Evolutionary conservation across 2,888 invertebrate species (phyloP).

Genomic region (Uropetala carovei): DNA sequence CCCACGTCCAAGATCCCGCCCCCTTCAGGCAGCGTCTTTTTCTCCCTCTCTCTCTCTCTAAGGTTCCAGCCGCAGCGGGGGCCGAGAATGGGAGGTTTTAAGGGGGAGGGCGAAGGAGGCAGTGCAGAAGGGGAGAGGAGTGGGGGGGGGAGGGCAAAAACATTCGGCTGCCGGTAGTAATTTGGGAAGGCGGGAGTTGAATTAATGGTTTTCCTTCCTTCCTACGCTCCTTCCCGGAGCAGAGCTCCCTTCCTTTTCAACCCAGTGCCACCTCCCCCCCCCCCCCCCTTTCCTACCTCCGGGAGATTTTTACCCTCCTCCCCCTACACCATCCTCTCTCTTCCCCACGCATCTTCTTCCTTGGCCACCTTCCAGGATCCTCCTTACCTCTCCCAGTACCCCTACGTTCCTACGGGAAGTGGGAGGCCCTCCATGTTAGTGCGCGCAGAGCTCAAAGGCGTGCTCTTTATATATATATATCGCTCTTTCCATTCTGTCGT

Average conservation of each 20-base stretch:
- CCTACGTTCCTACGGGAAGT: background rate
- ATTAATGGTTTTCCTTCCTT: conserved; percentile 63
- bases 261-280: background rate
- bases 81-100: no score
- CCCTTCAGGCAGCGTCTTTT: no score
- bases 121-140: no score
- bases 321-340: background rate
- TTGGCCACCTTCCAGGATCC: conserved; percentile 51
- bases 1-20: no score
- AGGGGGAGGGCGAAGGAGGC: no score
- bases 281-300: background rate
- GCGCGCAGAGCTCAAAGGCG: background rate
- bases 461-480: background rate
- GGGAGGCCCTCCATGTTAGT: background rate
- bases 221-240: conserved; percentile 31
- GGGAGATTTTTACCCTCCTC: background rate
- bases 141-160: background rate
- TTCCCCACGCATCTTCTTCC: background rate
- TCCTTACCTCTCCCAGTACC: background rate
- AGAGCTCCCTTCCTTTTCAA: background rate
- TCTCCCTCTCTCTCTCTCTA: no score
- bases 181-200: conserved; percentile 63
- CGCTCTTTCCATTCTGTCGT: background rate
- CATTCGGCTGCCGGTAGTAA: conserved; percentile 61
- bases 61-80: no score